A percentile compares a stretch with the other conserved stretches of the same genome.
These are phyloP conservation scores for Vulpes ferrilata DNA, from an alignment of 2,113 vertebrate genomes.

Conservation along the genomic window DNA sequence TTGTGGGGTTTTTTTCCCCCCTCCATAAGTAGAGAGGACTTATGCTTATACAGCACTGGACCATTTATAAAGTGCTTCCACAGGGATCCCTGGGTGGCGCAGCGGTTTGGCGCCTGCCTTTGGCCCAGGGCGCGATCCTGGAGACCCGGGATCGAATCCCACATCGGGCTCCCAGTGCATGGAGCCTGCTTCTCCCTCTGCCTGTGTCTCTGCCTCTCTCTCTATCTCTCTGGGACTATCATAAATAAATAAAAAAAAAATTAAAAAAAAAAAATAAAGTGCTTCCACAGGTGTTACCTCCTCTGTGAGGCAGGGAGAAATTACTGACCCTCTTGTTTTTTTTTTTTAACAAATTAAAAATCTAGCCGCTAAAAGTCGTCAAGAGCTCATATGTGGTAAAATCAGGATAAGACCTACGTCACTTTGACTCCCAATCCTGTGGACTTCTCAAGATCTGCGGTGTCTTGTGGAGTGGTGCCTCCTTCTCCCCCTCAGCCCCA, in stretches of 20 bases:
- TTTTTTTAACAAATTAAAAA: background rate
- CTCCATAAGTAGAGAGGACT: background rate
- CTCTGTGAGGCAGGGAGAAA: background rate
- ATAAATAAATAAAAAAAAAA: too few relatives aligned
- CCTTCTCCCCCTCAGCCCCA: background rate
- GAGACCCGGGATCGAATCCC: too few relatives aligned
- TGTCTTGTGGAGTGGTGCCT: background rate
- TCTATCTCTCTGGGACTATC: too few relatives aligned
- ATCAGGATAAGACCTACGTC: background rate
- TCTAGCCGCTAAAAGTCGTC: background rate
- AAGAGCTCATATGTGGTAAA: background rate
- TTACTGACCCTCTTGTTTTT: background rate
- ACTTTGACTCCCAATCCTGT: background rate
- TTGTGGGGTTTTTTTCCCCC: background rate
- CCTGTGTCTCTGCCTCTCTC: too few relatives aligned
- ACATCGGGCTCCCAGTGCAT: too few relatives aligned
- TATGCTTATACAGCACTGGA: background rate
- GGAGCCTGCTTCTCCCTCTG: too few relatives aligned
- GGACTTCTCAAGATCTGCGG: background rate
- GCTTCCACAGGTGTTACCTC: background rate
- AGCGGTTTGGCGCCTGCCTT: too few relatives aligned
- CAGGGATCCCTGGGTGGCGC: too few relatives aligned
- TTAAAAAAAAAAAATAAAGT: too few relatives aligned
- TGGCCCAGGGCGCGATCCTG: too few relatives aligned
- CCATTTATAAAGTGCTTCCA: background rate